Percentiles rank a stretch among this genome's conserved stretches.
Evolutionary conservation across 2,888 invertebrate genomes (phyloP).

Genomic region (Tenthredo amoena): DNA sequence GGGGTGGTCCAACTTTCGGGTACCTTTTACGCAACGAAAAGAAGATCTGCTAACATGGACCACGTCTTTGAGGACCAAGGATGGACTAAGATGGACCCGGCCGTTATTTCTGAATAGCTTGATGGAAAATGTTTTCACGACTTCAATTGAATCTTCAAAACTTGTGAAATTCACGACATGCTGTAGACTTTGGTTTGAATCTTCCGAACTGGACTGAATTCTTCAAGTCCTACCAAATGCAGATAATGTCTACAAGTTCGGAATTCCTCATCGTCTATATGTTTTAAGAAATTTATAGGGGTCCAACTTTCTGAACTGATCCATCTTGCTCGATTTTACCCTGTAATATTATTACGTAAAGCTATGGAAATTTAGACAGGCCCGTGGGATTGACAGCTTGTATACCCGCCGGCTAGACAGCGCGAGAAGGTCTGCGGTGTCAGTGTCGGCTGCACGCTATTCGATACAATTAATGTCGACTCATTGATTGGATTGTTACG

Average conservation of each 20-base stretch:
- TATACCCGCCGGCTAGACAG: conserved; percentile 15
- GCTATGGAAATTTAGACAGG: not conserved
- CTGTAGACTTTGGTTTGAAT: not conserved
- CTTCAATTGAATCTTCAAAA: not conserved
- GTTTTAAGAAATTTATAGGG: not conserved
- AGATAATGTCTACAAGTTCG: not conserved
- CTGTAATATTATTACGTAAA: conserved; percentile 39
- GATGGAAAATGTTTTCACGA: not conserved
- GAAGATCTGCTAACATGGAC: not conserved
- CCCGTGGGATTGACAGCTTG: conserved; percentile 41
- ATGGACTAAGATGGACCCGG: not conserved
- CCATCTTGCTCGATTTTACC: not conserved
- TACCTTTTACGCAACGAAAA: not conserved
- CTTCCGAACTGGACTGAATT: not conserved
- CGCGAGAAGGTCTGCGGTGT: conserved; percentile 34
- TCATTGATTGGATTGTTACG: conserved; percentile 52
- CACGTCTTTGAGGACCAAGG: not conserved
- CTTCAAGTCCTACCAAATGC: not conserved
- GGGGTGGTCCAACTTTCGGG: not conserved
- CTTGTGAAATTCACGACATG: not conserved
- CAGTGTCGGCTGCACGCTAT: conserved; percentile 51
- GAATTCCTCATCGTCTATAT: not conserved
- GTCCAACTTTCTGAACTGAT: not conserved
- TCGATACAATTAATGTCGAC: conserved; percentile 52
- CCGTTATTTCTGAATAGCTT: not conserved